Conservation (phyloP, 2,113 vertebrate species). For the Stigmatopora argus region DNA sequence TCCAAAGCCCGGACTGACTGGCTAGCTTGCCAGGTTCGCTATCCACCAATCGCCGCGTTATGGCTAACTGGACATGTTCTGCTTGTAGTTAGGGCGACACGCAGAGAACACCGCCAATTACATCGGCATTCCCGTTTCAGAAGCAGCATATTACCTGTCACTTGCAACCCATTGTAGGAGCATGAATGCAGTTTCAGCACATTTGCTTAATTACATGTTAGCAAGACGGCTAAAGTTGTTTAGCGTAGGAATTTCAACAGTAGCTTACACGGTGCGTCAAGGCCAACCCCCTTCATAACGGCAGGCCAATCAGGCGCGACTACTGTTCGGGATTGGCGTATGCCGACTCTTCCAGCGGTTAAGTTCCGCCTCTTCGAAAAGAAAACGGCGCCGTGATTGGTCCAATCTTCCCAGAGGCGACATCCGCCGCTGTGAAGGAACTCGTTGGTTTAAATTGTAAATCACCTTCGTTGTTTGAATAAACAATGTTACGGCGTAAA, state of each 20-base stretch:
- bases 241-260: conserved; percentile 74
- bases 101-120: conserved; percentile 35
- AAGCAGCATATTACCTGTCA: not conserved
- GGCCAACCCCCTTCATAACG: conserved; percentile 45
- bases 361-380: conserved; percentile 34
- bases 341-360: conserved; percentile 3
- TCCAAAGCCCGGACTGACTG: conserved; percentile 20
- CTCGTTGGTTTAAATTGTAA: conserved; percentile 40
- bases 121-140: not conserved
- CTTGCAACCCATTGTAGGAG: conserved; percentile 5
- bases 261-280: conserved; percentile 51
- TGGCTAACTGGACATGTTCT: conserved; percentile 59
- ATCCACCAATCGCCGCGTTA: conserved; percentile 47
- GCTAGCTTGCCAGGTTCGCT: conserved; percentile 50
- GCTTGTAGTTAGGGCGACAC: conserved; percentile 37
- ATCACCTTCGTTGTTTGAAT: conserved; percentile 19
- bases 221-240: conserved; percentile 70
- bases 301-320: conserved; percentile 27
- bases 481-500: not conserved
- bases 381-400: conserved; percentile 39
- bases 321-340: conserved; percentile 38
- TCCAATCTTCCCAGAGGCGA: conserved; percentile 17
- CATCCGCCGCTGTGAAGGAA: conserved; percentile 33
- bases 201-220: conserved; percentile 58
- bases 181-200: conserved; percentile 10